Evolutionary conservation across 2,797 vertebrate species (phyloP).

Genomic region (Catostomus latipinnis): DNA sequence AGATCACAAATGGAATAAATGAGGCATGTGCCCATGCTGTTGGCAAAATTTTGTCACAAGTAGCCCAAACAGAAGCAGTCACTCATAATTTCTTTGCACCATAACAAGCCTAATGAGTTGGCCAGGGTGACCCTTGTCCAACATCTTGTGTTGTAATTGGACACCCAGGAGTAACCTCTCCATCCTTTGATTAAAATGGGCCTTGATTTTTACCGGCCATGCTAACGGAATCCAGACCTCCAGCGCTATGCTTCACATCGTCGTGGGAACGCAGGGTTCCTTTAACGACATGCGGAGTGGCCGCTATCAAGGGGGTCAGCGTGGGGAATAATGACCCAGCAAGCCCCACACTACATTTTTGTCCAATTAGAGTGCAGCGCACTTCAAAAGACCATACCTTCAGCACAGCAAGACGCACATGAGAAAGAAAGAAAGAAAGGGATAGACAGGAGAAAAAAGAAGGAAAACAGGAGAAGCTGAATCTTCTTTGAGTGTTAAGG

Average conservation of each 20-base stretch:
- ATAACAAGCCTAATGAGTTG: constrained; percentile 51
- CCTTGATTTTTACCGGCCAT: constrained; percentile 78
- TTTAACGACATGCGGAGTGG: constrained; percentile 87
- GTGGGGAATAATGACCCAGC: constrained; percentile 90
- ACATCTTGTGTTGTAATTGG: constrained; percentile 63
- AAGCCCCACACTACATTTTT: constrained; percentile 96
- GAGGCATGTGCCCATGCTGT: neutral
- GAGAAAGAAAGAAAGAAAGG: constrained; percentile 79
- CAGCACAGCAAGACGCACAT: constrained; percentile 90
- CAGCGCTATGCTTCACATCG: constrained; percentile 68
- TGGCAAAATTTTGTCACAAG: constrained; percentile 7
- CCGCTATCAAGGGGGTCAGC: constrained; percentile 84
- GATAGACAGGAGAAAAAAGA: constrained; percentile 51
- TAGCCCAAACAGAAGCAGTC: constrained; percentile 25
- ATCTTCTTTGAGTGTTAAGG: constrained; percentile 72
- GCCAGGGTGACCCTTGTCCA: constrained; percentile 40
- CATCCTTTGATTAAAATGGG: constrained; percentile 75
- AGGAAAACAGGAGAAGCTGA: constrained; percentile 58
- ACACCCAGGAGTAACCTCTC: constrained; percentile 52
- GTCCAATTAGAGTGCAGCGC: constrained; percentile 95
- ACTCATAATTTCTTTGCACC: constrained; percentile 53
- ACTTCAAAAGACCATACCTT: constrained; percentile 93
- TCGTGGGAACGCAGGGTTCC: constrained; percentile 86
- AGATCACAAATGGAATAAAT: neutral
- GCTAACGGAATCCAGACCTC: constrained; percentile 89